Evolutionary conservation across 2,113 vertebrate species (phyloP).

Genomic region (Neogobius melanostomus): DNA sequence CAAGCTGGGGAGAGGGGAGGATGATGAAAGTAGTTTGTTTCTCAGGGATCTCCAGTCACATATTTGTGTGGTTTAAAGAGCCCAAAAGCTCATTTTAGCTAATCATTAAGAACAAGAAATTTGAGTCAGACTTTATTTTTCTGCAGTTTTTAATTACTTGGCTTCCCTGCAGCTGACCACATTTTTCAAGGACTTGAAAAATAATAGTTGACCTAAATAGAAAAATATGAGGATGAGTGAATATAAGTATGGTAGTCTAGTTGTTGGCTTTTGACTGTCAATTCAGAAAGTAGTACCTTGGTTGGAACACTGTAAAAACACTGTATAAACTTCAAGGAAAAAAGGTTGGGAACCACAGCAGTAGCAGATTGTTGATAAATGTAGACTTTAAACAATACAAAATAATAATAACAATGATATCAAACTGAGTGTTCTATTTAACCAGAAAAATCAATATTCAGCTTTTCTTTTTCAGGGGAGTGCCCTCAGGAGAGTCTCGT

Average conservation of each 20-base stretch:
- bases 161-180: constrained; percentile 7
- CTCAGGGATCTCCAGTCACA: neutral
- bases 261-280: neutral
- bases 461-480: too few relatives aligned
- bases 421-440: too few relatives aligned
- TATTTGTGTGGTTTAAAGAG: constrained; percentile 23
- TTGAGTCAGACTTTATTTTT: constrained; percentile 22
- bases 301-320: too few relatives aligned
- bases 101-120: constrained; percentile 18
- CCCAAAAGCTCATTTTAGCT: constrained; percentile 21
- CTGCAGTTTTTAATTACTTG: constrained; percentile 27
- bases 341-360: too few relatives aligned
- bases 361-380: too few relatives aligned
- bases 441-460: too few relatives aligned
- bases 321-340: too few relatives aligned
- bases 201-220: constrained; percentile 23
- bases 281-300: too few relatives aligned
- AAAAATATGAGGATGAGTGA: constrained; percentile 1
- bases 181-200: constrained; percentile 18
- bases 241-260: constrained; percentile 3
- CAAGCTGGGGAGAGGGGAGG: neutral
- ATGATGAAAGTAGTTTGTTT: constrained; percentile 14
- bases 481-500: too few relatives aligned
- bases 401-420: too few relatives aligned
- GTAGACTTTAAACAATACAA: too few relatives aligned